Conservation (phyloP, 2,797 vertebrate genomes). For the Brachymystax lenok region DNA sequence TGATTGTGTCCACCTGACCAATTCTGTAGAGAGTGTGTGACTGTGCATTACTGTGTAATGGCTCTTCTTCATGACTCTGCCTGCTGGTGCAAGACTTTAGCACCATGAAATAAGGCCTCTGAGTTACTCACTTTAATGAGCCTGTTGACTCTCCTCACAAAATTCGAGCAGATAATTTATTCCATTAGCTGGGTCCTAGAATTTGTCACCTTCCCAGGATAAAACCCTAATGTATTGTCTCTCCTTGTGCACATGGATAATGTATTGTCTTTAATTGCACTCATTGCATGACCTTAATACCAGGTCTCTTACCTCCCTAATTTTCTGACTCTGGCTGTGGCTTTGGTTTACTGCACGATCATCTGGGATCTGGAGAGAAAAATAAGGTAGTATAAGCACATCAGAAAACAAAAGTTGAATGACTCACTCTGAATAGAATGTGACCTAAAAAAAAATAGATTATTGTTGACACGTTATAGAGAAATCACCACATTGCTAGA, state of each 20-base stretch:
- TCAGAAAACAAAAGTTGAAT: background rate
- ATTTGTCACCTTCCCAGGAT: constrained; percentile 52
- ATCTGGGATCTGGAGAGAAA: background rate
- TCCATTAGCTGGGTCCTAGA: constrained; percentile 51
- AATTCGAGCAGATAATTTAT: constrained; percentile 57
- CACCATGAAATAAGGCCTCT: constrained; percentile 36
- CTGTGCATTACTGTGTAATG: constrained; percentile 37
- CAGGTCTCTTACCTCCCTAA: background rate
- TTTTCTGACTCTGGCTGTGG: background rate
- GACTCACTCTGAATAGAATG: too few species aligned
- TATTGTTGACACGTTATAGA: background rate
- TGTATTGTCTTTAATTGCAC: constrained; percentile 60
- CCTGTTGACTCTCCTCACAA: constrained; percentile 49
- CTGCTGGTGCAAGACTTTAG: constrained; percentile 26
- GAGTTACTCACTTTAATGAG: constrained; percentile 42
- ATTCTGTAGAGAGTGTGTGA: constrained; percentile 37
- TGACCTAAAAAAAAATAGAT: background rate
- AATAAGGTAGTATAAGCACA: background rate
- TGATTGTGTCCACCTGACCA: constrained; percentile 24
- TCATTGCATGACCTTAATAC: constrained; percentile 32
- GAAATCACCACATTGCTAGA: background rate
- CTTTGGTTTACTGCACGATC: background rate
- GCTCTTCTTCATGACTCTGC: constrained; percentile 20
- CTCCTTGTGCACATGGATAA: constrained; percentile 59
- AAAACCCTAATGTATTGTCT: constrained; percentile 51